Evolutionary conservation across 2,113 vertebrate species (phyloP), one percentile per base, ranked within the genome.

Genomic region (Cromileptes altivelis): DNA sequence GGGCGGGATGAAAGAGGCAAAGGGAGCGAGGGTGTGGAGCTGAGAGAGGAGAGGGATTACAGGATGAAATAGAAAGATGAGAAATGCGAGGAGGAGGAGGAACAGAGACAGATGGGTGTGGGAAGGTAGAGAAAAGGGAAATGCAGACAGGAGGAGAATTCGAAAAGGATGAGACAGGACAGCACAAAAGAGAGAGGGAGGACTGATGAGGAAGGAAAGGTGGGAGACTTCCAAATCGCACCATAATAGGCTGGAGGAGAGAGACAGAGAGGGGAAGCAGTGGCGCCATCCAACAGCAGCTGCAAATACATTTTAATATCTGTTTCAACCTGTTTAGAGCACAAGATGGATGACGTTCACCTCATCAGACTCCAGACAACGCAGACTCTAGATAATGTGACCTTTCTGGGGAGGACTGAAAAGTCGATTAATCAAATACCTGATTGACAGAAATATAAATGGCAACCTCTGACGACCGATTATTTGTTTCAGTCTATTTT

Each of bases 31-130:
- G 49, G 70, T 57, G 72, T 11, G 62, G 63, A 79, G 70, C 75
- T 52, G 47, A 73, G 82, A 78, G 75, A 78, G 73, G 78, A 86
- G 81, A 73, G 73, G 89, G 89, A 87, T 89, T 90, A 87, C 57
- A 84, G 82, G 76, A 81, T 83, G 75, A 87, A 84, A 83, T 73
- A 80, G 63, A 72, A 71, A 82, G 86, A 86, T 45, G 76, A 85
- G 53, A 78, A 90, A 80, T 45, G 45, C 23, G 27, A 79, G 62
- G 77, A 75, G 85, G 57, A 45, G 42, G 42, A 91, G 88, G 86
- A 90, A 88, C 89, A 89, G 87, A 83, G 49, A 70, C 68, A 70
- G 67, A 90, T 88, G 88, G 25, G 65, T 88, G 65, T 81, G 82
- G 62, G 61, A 89, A 71, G 82, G 60, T 25, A 45, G 27, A 6